Percentiles rank a stretch among this genome's conserved stretches.
Evolutionary conservation across 1,140 invertebrate species (phyloP).

Genomic region (Odontomachus brunneus): DNA sequence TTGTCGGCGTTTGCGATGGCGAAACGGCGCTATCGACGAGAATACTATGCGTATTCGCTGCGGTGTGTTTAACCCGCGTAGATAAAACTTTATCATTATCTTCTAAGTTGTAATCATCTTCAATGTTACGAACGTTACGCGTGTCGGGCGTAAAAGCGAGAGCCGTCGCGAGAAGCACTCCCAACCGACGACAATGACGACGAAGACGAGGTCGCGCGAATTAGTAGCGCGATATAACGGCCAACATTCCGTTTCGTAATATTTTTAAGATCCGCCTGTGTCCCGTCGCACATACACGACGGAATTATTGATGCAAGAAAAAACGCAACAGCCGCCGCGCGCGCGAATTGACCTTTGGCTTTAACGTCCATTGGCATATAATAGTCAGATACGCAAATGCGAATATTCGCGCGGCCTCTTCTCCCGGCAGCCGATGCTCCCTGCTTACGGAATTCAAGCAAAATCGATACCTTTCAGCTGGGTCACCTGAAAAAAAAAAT

Average conservation of each 20-base stretch:
- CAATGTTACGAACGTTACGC: background rate
- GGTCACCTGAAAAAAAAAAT: slow-evolving; percentile 52
- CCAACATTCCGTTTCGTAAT: background rate
- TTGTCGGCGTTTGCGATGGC: slow-evolving; percentile 52
- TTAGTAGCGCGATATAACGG: background rate
- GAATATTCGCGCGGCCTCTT: background rate
- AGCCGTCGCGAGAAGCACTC: background rate
- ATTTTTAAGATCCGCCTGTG: background rate
- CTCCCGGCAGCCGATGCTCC: background rate
- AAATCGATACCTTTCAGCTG: slow-evolving; percentile 37
- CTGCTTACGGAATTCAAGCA: slow-evolving; percentile 29
- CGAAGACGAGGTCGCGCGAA: too few relatives aligned
- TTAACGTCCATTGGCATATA: slow-evolving; percentile 5
- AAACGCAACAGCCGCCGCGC: background rate
- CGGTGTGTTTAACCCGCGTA: slow-evolving; percentile 4
- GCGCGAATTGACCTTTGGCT: slow-evolving; percentile 34
- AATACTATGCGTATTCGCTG: slow-evolving; percentile 48
- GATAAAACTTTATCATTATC: slow-evolving; percentile 24
- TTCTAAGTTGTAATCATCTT: background rate
- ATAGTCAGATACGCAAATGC: background rate
- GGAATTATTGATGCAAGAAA: background rate
- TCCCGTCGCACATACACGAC: background rate
- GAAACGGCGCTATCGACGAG: slow-evolving; percentile 56
- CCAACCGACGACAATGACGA: background rate
- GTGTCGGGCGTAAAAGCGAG: background rate